Base-by-base conservation (phyloP, 2,797 vertebrate species). In the Typhlichthys eigenmanni region DNA sequence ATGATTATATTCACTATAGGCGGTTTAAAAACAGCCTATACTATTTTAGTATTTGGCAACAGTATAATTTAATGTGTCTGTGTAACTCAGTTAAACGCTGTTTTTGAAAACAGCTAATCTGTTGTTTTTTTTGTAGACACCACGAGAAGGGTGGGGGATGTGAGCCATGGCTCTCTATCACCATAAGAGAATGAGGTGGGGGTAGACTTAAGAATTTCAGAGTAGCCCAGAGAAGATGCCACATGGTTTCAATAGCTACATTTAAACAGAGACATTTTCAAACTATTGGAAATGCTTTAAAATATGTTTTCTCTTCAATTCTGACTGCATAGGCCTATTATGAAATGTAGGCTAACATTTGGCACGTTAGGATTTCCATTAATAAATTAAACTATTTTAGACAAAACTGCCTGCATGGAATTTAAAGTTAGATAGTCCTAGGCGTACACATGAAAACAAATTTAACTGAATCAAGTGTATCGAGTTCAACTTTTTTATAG, bases 111-210 rank as follows among this genome's bases (percentile, higher is more conserved):
- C 24, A 29, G 24, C 24, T 54, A 54, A 13, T 10, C 11, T 24
- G 12, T n/a, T 13, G 13, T 13, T 34, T 55, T 7, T 5, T 29
- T 64, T 58, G 52, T 61, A 62, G 13, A 16, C 9, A 9, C n/a
- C 17, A 66, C 60, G 64, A 13, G 62, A 75, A 55, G 77, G 54
- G 78, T 80, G 81, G 84, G 88, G 83, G 81, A 74, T 76, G 83
- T 83, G 81, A 63, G 52, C 79, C 71, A 74, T 83, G 85, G 78
- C 84, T 80, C 76, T 78, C 71, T 68, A 81, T 86, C 76, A 72
- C 68, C 68, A 72, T 67, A 80, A 69, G 49, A 49, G 68, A 57
- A 60, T 69, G 78, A 62, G 76, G 72, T 78, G 83, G 80, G 72
- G 72, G 83, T 48, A 74, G 65, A 66, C 49, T 59, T 57, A 45